Conservation (phyloP, 2,888 invertebrate species). For the Patella caerulea region DNA sequence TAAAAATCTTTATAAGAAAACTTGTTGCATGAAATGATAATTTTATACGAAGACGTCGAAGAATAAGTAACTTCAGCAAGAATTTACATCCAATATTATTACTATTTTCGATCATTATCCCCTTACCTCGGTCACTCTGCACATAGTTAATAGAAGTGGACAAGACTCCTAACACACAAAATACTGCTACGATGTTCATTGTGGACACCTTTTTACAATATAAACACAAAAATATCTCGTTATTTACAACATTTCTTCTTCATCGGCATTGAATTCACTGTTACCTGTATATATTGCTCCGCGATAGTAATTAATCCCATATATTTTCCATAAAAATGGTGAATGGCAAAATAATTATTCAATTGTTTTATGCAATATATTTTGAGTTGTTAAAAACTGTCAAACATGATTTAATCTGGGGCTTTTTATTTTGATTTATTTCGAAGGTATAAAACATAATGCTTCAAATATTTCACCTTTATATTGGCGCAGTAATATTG, state of each 20-base stretch:
- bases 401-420: too few species aligned
- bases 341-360: too few species aligned
- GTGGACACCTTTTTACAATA: not conserved
- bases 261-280: not conserved
- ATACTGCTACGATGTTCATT: not conserved
- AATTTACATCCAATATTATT: too few species aligned
- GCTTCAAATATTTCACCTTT: not conserved
- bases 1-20: too few species aligned
- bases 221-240: not conserved
- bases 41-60: too few species aligned
- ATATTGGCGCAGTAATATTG: not conserved
- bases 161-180: not conserved
- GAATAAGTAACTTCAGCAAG: too few species aligned
- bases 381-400: too few species aligned
- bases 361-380: too few species aligned
- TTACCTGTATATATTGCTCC: not conserved
- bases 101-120: too few species aligned
- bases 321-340: not conserved
- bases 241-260: constrained; percentile 1
- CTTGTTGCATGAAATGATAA: too few species aligned
- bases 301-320: not conserved
- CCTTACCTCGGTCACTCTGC: too few species aligned
- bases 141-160: not conserved
- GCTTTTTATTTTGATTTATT: not conserved
- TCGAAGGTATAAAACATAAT: not conserved